phyloP scores from a whole-genome alignment of 1,140 invertebrate species.

The Brachystomella parvula region DNA sequence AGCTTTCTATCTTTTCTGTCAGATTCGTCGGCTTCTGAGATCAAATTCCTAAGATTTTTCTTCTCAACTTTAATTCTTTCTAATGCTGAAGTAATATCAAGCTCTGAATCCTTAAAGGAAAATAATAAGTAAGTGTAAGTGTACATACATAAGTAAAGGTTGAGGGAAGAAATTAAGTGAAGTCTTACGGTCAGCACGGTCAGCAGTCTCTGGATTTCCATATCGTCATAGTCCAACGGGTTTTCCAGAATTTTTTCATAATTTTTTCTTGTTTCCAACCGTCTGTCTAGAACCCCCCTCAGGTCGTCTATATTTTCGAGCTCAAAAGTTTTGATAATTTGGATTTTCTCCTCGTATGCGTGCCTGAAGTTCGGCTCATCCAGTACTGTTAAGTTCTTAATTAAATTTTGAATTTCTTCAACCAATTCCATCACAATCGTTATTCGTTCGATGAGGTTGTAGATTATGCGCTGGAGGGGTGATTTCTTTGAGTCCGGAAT shows the following conservation, averaged over 20 bases:
- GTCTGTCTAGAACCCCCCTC: neutral
- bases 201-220: neutral
- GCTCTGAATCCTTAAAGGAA: neutral
- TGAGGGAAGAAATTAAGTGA: neutral
- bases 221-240: neutral
- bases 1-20: neutral
- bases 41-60: neutral
- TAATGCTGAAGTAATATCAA: neutral
- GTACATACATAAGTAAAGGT: neutral
- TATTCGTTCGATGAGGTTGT: neutral
- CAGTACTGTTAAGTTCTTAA: neutral
- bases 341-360: neutral
- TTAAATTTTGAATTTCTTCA: neutral
- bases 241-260: neutral
- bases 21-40: neutral
- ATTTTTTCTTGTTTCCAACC: neutral
- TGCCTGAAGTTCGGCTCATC: neutral
- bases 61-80: neutral
- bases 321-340: neutral
- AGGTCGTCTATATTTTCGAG: neutral
- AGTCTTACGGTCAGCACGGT: neutral
- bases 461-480: neutral
- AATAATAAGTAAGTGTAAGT: neutral
- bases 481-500: neutral
- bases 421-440: slow-evolving; percentile 5